Base-by-base conservation (phyloP, 1,140 invertebrate genomes). In the Magallana gigas region DNA sequence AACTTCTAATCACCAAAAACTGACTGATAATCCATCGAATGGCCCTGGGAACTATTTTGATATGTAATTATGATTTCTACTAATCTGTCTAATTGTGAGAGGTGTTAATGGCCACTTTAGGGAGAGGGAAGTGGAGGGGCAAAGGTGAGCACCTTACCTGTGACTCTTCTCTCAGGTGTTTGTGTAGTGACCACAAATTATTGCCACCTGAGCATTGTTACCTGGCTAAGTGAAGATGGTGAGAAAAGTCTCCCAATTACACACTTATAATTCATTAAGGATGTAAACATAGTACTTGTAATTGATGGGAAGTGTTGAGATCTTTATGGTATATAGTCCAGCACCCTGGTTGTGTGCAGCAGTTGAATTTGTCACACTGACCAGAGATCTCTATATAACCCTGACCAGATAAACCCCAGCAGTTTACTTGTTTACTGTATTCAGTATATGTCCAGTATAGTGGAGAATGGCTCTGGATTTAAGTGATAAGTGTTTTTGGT, bases 171-270 rank as follows among this genome's bases (percentile, higher is more conserved):
- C 16, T 71, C 64, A 71, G 64, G 18, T 76, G 68, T 76, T 76
- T 76, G 68, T 76, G 36, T 12, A 76, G 68, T 76, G 18, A 76
- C 23, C 23, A 76, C 68, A 76, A 76, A 76, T 76, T 76, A 76
- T 76, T 76, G 23, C 68, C 68, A 76, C 68, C 68, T 76, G 68
- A 76, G 18, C 68, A 76, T 76, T 76, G 68, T 76, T 76, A 76
- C 68, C 68, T 76, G 68, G 18, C 3, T 29, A 76, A 29, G 68
- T 76, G 68, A 76, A 76, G 68, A 76, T 76, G 68, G 68, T 76
- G 68, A 76, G 68, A 76, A 76, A 76, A 76, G 68, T 76, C 68
- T 76, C 68, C 68, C 68, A 76, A 76, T 76, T 76, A 76, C 23
- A 18, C 68, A 76, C 68, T 76, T 76, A 36, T 12, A 29, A 29